Base-by-base conservation (phyloP, 2,113 vertebrate species). In the Acanthisitta chloris region DNA sequence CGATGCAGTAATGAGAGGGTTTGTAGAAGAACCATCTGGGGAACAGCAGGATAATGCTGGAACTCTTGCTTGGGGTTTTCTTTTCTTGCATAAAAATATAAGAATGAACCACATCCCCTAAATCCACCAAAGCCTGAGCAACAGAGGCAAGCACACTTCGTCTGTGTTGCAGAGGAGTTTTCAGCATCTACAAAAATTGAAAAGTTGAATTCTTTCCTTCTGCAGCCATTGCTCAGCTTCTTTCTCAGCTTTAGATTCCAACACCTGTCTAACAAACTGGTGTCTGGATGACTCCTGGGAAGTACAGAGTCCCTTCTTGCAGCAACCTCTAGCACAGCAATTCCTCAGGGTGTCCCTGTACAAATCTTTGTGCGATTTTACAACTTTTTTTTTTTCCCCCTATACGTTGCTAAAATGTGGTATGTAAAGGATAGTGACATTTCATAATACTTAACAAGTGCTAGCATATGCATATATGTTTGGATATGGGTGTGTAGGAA, bases 401-500 rank as follows among this genome's bases (percentile, higher is more conserved):
- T 58, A 1, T 45, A 45, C 36, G 19, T 38, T 92, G 23, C 16
- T 73, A 7, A 42, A 10, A 23, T 43, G 33, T 51, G 71, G 42
- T 28, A 34, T 6, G 3, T 4, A 18, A 88, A 83, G 52, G n/a
- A 48, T 4, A 38, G 23, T 24, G 20, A 25, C 58, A 34, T 58
- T 84, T 54, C 8, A 18, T 42, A 61, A 78, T 24, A 17, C 36
- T 76, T 1, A 3, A 7, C 21, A 26, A 45, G 23, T 23, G n/a
- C 33, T 33, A 5, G 45, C 40, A 29, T 71, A 8, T 0, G 0
- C 3, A 0, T 20, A 5, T 5, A 36, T 20, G 8, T 78, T 73
- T 81, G 61, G n/a, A 34, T 33, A 48, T 0, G 2, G 34, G 1
- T 48, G 4, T 5, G 31, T 54, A 57, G 25, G 46, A 42, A 46